phyloP scores from a whole-genome alignment of 2,888 invertebrate genomes.

The Brachypalpus laphriformis region DNA sequence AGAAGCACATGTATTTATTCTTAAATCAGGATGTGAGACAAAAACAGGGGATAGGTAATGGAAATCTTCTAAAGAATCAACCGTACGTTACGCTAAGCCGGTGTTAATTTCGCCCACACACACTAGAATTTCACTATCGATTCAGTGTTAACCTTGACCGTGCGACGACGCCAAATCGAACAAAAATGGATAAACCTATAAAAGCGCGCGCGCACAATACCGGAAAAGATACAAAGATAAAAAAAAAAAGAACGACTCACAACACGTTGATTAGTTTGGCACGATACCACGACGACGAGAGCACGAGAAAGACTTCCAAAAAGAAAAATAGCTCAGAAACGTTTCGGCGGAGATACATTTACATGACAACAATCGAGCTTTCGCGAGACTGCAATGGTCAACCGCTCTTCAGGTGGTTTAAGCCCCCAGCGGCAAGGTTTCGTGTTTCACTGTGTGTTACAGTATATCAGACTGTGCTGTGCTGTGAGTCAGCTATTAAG shows the following conservation, averaged over 20 bases:
- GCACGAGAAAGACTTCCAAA: constrained; percentile 34
- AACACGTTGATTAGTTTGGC: constrained; percentile 21
- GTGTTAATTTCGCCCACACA: constrained; percentile 18
- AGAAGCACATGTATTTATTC: constrained; percentile 3
- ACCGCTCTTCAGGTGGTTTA: constrained; percentile 44
- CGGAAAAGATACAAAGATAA: constrained; percentile 45
- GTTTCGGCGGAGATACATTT: constrained; percentile 45
- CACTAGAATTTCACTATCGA: constrained; percentile 54
- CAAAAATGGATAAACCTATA: constrained; percentile 10
- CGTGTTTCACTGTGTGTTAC: not conserved
- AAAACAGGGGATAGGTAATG: not conserved
- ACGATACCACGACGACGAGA: constrained; percentile 18
- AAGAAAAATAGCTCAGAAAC: constrained; percentile 20
- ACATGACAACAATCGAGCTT: constrained; percentile 64
- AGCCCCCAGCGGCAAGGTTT: constrained; percentile 41
- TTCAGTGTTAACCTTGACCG: constrained; percentile 58
- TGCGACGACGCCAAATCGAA: constrained; percentile 25
- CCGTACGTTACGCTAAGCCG: constrained; percentile 39
- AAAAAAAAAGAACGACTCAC: not conserved
- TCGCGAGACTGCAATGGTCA: constrained; percentile 61
- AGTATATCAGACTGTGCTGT: not conserved
- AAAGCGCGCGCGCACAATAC: constrained; percentile 52
- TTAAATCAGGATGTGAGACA: constrained; percentile 12
- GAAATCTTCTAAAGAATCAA: not conserved
- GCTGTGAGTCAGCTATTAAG: constrained; percentile 48